These are phyloP conservation scores for Rhaphigaster nebulosa DNA, from an alignment of 2,888 invertebrate genomes.

Conservation along the genomic window DNA sequence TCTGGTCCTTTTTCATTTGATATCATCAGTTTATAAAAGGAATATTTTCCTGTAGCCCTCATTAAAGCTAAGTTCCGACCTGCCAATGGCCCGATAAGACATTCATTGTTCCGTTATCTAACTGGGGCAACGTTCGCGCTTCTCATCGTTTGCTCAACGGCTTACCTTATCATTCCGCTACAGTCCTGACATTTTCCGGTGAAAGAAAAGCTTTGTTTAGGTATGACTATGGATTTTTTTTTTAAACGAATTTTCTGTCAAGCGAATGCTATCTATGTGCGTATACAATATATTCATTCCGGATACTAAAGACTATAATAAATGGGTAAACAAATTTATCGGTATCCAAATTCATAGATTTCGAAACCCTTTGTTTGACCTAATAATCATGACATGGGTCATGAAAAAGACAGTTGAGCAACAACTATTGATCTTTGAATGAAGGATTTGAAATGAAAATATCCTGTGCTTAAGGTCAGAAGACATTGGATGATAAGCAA, in stretches of 20 bases:
- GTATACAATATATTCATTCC: neutral
- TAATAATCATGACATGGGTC: too few species aligned
- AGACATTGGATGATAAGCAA: too few species aligned
- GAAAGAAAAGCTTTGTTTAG: neutral
- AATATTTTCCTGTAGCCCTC: neutral
- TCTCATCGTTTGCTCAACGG: neutral
- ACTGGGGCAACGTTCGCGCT: neutral
- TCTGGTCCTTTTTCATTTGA: neutral
- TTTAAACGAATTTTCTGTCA: neutral
- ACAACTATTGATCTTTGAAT: too few species aligned
- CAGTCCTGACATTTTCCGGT: neutral
- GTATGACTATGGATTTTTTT: neutral
- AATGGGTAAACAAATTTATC: too few species aligned
- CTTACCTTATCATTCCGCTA: neutral
- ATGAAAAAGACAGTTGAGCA: too few species aligned
- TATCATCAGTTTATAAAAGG: neutral
- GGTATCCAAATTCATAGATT: too few species aligned
- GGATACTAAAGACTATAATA: neutral
- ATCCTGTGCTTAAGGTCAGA: too few species aligned
- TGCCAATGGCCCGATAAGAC: neutral
- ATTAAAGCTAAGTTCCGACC: neutral
- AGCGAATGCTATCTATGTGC: neutral
- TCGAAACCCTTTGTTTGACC: too few species aligned
- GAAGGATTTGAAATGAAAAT: too few species aligned
- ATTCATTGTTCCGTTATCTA: constrained; percentile 7